A percentile compares a stretch with the other conserved stretches of the same genome.
phyloP scores from a whole-genome alignment of 1,140 invertebrate genomes.

The Ylistrum balloti region DNA sequence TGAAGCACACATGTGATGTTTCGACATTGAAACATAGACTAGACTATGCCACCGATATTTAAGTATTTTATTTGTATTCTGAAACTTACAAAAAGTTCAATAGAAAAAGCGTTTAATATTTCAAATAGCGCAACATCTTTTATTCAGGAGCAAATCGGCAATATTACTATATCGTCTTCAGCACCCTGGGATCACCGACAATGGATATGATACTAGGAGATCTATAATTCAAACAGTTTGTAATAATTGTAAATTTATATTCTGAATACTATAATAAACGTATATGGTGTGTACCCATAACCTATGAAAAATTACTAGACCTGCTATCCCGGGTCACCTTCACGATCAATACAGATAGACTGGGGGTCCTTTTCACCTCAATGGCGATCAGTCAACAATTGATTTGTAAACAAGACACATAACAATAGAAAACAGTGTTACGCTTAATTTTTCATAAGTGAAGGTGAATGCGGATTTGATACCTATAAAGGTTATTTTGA shows the following conservation, averaged over 20 bases:
- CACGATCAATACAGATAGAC: neutral
- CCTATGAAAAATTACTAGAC: conserved; percentile 14
- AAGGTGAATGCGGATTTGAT: neutral
- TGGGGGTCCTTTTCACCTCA: conserved; percentile 16
- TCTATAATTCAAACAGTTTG: conserved; percentile 20
- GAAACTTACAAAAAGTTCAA: conserved; percentile 40
- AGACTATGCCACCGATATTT: neutral
- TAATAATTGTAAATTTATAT: conserved; percentile 37
- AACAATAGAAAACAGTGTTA: neutral
- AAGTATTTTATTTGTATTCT: conserved; percentile 40
- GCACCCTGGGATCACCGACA: neutral
- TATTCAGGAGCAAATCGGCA: conserved; percentile 31
- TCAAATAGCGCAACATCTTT: conserved; percentile 28
- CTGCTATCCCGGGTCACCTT: neutral
- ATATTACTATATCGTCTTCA: conserved; percentile 5
- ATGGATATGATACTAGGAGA: neutral
- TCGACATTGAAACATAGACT: neutral
- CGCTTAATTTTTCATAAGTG: conserved; percentile 24
- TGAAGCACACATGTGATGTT: neutral
- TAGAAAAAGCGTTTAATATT: conserved; percentile 29
- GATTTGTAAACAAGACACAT: neutral
- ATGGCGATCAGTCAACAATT: neutral
- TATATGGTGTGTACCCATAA: neutral
- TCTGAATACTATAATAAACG: neutral
- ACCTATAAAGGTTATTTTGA: neutral